phyloP scores from a whole-genome alignment of 2,113 vertebrate genomes.

The Perca fluviatilis region DNA sequence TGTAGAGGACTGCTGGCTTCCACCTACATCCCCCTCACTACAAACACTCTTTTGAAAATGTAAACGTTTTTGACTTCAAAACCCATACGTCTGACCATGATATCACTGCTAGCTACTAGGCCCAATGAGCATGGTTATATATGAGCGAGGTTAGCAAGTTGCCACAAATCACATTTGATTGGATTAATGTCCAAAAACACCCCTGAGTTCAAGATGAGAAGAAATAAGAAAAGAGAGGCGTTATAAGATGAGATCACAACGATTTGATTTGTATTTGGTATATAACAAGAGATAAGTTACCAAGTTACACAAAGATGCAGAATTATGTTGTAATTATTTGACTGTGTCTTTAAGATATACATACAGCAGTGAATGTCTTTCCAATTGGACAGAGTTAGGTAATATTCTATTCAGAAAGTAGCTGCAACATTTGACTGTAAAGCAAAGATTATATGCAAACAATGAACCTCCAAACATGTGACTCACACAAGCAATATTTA shows the following conservation, averaged over 20 bases:
- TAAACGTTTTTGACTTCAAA: background rate
- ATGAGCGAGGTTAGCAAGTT: background rate
- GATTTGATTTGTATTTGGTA: background rate
- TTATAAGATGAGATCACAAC: background rate
- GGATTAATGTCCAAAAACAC: background rate
- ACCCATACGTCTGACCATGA: background rate
- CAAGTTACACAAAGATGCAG: background rate
- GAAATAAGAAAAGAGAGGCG: background rate
- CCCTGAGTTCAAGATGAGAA: background rate
- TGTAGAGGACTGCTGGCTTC: background rate
- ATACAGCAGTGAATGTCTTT: background rate
- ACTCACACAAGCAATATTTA: slow-evolving; percentile 55
- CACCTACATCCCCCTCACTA: background rate
- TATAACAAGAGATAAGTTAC: background rate
- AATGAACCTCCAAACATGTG: slow-evolving; percentile 34
- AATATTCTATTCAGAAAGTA: too few relatives aligned
- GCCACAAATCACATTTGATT: background rate
- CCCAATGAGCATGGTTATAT: background rate
- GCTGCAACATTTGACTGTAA: background rate
- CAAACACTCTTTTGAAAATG: background rate
- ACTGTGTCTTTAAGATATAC: background rate
- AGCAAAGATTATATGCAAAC: slow-evolving; percentile 14
- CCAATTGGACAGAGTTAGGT: background rate
- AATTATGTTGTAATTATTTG: background rate
- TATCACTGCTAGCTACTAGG: background rate